These are phyloP conservation scores for Glaucidium brasilianum DNA, from an alignment of 2,113 vertebrate species.

Conservation along the genomic window DNA sequence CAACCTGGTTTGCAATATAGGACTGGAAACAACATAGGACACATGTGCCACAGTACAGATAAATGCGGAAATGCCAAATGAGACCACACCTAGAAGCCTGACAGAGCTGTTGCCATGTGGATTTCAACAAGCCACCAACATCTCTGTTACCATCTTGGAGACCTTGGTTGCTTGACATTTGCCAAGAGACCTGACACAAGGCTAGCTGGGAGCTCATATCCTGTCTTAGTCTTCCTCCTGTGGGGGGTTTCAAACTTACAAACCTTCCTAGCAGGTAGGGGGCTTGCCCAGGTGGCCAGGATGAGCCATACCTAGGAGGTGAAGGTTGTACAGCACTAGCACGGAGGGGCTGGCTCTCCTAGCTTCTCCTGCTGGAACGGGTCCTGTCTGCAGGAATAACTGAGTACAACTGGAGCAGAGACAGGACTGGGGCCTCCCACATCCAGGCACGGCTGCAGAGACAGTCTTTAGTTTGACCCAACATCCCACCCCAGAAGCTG, in stretches of 20 bases:
- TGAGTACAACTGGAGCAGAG: neutral
- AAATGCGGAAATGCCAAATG: neutral
- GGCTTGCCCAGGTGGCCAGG: neutral
- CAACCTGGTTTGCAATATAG: neutral
- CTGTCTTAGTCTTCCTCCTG: neutral
- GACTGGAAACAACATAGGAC: neutral
- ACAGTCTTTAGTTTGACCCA: neutral
- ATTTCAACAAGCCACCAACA: neutral
- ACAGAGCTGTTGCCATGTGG: neutral
- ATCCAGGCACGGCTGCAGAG: neutral
- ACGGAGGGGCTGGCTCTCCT: rapidly evolving
- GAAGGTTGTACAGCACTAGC: neutral
- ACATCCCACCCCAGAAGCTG: neutral
- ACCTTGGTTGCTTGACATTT: neutral
- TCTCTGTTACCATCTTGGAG: neutral
- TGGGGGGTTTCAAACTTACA: neutral
- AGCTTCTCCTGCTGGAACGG: neutral
- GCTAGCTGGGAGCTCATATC: neutral
- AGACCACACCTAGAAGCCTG: neutral
- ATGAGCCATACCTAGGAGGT: neutral
- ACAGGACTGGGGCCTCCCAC: neutral
- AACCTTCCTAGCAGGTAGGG: neutral
- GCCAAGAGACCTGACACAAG: neutral
- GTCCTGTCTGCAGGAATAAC: neutral
- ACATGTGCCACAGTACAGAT: neutral